Conservation (phyloP, 2,888 invertebrate genomes). For the Orchestes rusci region DNA sequence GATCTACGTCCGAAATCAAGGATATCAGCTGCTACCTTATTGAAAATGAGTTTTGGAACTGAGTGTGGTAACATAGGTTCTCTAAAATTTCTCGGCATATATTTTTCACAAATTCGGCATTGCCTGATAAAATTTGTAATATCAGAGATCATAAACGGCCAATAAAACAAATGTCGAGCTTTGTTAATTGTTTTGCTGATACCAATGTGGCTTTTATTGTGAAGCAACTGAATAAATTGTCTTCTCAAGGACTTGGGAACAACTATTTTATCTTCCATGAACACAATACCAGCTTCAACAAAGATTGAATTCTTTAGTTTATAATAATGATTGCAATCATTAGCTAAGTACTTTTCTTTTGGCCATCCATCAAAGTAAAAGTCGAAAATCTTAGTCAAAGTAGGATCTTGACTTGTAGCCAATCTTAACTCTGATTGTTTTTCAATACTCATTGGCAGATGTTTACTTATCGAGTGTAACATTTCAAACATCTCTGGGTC, state of each 20-base stretch:
- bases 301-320: background rate
- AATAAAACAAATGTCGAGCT: background rate
- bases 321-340: background rate
- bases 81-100: background rate
- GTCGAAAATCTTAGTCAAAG: no score
- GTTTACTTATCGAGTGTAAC: conserved; percentile 11
- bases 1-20: background rate
- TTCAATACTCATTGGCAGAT: background rate
- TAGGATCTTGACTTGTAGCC: background rate
- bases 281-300: background rate
- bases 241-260: background rate
- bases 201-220: conserved; percentile 1
- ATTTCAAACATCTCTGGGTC: conserved; percentile 20
- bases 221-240: background rate
- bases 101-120: background rate
- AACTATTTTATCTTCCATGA: conserved; percentile 1
- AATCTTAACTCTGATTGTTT: background rate
- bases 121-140: background rate
- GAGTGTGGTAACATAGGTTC: background rate
- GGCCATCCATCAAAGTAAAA: background rate
- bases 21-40: conserved; percentile 1
- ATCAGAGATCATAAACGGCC: background rate
- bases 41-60: background rate
- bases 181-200: conserved; percentile 1
- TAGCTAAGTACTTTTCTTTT: background rate